Conservation (phyloP, 2,113 vertebrate genomes). For the Mesitornis unicolor region DNA sequence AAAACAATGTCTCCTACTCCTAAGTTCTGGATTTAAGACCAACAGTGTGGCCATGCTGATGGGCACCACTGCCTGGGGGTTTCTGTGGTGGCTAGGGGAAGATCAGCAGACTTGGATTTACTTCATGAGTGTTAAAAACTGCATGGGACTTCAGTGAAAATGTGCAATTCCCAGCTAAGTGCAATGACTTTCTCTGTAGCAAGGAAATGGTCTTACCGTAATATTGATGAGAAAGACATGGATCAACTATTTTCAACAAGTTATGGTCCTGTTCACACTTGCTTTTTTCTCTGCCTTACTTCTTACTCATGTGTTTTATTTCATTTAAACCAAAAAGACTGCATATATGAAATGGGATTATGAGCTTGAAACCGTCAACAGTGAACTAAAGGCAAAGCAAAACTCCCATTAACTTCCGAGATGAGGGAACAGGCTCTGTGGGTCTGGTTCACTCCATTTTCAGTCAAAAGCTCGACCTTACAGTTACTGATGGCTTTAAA, state of each 20-base stretch:
- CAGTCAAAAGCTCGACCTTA: not conserved
- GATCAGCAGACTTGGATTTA: not conserved
- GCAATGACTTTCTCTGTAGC: not conserved
- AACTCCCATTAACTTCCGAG: not conserved
- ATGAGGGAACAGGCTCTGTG: not conserved
- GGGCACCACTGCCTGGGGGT: not conserved
- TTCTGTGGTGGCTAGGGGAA: not conserved
- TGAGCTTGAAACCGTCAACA: not conserved
- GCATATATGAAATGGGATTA: not conserved
- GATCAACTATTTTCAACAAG: not conserved
- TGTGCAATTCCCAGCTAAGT: not conserved
- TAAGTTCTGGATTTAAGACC: not conserved
- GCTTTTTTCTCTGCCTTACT: not conserved
- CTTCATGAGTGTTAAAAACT: not conserved
- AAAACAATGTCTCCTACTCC: not conserved
- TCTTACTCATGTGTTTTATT: not conserved
- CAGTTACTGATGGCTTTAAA: not conserved
- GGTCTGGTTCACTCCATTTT: not conserved
- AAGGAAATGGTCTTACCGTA: rapidly evolving
- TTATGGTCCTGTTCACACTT: not conserved
- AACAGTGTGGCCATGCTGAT: not conserved
- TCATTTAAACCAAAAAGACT: not conserved
- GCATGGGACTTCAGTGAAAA: not conserved
- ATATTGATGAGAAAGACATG: not conserved
- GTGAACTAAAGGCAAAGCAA: not conserved